A percentile compares a stretch with the other conserved stretches of the same genome.
These are phyloP conservation scores for Crocidura indochinensis DNA, from an alignment of 2,797 vertebrate species.

Conservation along the genomic window DNA sequence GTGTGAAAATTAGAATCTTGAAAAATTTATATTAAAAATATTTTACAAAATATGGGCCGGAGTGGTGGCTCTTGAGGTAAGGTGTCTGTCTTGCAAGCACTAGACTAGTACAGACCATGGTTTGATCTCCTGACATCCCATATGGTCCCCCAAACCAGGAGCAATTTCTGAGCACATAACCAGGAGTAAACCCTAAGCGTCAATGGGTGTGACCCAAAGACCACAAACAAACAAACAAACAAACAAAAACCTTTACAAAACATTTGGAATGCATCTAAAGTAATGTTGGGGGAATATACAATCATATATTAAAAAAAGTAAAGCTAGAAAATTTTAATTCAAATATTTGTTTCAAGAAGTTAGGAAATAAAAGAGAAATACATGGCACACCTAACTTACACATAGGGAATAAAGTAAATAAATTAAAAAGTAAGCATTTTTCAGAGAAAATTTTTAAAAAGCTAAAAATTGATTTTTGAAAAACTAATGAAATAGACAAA, in stretches of 20 bases:
- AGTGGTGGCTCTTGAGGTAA: too few relatives aligned
- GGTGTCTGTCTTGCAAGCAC: too few relatives aligned
- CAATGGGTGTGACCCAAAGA: too few relatives aligned
- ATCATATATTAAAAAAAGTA: background rate
- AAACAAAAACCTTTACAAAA: constrained; percentile 19
- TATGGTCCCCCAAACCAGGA: too few relatives aligned
- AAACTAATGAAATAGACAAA: constrained; percentile 33
- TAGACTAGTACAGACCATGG: too few relatives aligned
- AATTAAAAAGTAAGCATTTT: background rate
- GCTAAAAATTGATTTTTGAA: background rate
- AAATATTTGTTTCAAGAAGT: constrained; percentile 34
- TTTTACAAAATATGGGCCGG: too few relatives aligned
- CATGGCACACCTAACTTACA: background rate
- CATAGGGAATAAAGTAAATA: background rate
- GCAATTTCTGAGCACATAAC: too few relatives aligned
- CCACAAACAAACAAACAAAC: too few relatives aligned
- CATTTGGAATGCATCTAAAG: constrained; percentile 19
- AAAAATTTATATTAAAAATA: too few relatives aligned
- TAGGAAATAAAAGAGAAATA: constrained; percentile 20
- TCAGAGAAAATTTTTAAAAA: background rate
- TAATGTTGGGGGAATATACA: constrained; percentile 11
- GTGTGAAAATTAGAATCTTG: too few relatives aligned
- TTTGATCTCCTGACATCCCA: too few relatives aligned
- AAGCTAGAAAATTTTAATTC: constrained; percentile 30
- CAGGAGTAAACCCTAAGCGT: too few relatives aligned